Evolutionary conservation across 1,140 invertebrate genomes (phyloP), one percentile per base, ranked within the genome.

Genomic region (Calephelis nemesis): DNA sequence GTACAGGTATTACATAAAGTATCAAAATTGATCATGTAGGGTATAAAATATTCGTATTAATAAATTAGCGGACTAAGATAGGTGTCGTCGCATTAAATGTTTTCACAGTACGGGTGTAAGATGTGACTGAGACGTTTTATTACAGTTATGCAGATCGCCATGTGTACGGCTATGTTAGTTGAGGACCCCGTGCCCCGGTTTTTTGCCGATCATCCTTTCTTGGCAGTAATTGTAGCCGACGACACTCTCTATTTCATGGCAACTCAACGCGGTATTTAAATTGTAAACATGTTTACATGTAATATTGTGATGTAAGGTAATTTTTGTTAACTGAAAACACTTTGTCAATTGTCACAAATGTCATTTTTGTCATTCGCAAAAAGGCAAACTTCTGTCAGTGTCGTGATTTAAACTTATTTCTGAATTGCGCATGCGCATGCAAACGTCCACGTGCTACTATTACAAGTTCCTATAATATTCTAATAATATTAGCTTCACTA

Each of bases 181-280:
- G 66, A 70, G 54, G 62, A 67, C 0, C 79, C 79, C n/a, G 74
- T 75, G 60, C 76, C 72, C 5, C 47, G 42, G 30, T 87, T 87
- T 73, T 52, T 68, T 7, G 85, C 85, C 7, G 79, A 88, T 52
- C 79, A 76, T 11, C 85, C 85, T 7, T 87, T 87, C 78, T 47
- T 85, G 13, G 76, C 74, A 8, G 70, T 74, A 7, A 77, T 87
- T 50, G 62, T 85, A 15, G 68, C 77, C 47, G 64, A 75, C 52
- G 65, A 72, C 47, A 69, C 71, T 10, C 72, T 77, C 0, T 74
- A 76, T 64, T 86, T 86, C 67, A 70, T 76, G 10, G 79, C 81
- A 7, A 71, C 68, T 7, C 65, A 77, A 47, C 69, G 71, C 7
- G 79, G 77, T 64, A 66, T 67, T 10, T 69, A 69, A 65, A 65